phyloP scores from a whole-genome alignment of 1,140 invertebrate genomes.

The Hylaeus anthracinus region DNA sequence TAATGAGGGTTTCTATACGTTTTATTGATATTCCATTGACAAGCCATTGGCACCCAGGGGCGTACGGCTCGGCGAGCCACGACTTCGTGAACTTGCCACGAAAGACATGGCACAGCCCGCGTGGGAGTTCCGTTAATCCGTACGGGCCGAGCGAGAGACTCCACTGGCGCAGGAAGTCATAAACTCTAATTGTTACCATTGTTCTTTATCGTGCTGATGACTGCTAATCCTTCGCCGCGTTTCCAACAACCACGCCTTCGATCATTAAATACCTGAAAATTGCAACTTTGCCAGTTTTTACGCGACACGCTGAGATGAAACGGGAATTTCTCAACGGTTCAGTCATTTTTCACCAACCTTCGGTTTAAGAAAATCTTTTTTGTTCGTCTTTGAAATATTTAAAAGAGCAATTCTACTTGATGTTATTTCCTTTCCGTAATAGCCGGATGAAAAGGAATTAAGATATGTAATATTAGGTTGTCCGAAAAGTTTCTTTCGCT shows the following conservation, averaged over 20 bases:
- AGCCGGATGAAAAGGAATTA: too few relatives aligned
- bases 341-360: too few relatives aligned
- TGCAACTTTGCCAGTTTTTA: background rate
- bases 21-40: slow-evolving; percentile 54
- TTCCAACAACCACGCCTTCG: background rate
- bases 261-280: background rate
- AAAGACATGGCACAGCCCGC: slow-evolving; percentile 32
- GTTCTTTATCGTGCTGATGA: slow-evolving; percentile 16
- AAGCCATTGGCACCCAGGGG: slow-evolving; percentile 42
- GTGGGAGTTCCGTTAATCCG: slow-evolving; percentile 65
- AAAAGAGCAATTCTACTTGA: too few relatives aligned
- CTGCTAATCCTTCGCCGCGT: slow-evolving; percentile 8
- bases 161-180: slow-evolving; percentile 52
- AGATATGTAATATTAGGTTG: too few relatives aligned
- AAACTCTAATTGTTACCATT: slow-evolving; percentile 61
- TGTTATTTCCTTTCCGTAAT: too few relatives aligned
- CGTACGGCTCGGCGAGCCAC: slow-evolving; percentile 8
- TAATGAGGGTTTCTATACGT: slow-evolving; percentile 27
- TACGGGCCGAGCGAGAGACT: slow-evolving; percentile 44
- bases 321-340: too few relatives aligned
- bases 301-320: too few relatives aligned
- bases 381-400: too few relatives aligned
- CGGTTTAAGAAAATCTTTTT: too few relatives aligned
- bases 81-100: slow-evolving; percentile 49
- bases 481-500: too few relatives aligned